Conservation (phyloP, 30 jellyfish, hydroid and myxozoan species). For the Turritopsis dohrnii region DNA sequence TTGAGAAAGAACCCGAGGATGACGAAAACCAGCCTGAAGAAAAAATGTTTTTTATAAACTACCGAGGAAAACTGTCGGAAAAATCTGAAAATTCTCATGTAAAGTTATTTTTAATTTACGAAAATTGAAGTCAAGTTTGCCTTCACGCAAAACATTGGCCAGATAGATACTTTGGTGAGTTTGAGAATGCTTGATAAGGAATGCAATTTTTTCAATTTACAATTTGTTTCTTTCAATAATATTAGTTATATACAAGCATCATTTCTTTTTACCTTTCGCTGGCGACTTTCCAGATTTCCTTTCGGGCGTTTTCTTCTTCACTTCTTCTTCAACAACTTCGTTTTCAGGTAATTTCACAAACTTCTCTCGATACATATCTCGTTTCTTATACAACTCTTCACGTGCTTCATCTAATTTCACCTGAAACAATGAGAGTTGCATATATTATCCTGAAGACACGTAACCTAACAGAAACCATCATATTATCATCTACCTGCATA, state of each 20-base stretch:
- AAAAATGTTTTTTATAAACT: too few relatives aligned
- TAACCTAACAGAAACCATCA: not conserved
- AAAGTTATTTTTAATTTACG: too few relatives aligned
- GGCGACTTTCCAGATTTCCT: not conserved
- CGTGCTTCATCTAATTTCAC: not conserved
- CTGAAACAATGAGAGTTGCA: too few relatives aligned
- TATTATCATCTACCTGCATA: slow-evolving; percentile 48
- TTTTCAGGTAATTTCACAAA: not conserved
- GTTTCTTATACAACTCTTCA: not conserved
- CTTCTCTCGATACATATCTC: not conserved
- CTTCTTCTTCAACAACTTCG: slow-evolving; percentile 7
- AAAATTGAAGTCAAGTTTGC: too few relatives aligned
- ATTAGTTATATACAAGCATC: not conserved
- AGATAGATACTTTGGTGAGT: too few relatives aligned
- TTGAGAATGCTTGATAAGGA: too few relatives aligned
- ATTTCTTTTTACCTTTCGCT: not conserved
- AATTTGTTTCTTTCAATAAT: not conserved
- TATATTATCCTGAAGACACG: too few relatives aligned
- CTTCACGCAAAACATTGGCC: too few relatives aligned
- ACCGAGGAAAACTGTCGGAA: too few relatives aligned
- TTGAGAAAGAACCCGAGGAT: too few relatives aligned
- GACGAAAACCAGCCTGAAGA: too few relatives aligned
- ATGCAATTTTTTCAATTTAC: not conserved
- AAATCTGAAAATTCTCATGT: too few relatives aligned
- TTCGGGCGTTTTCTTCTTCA: not conserved